A percentile compares a stretch with the other conserved stretches of the same genome.
Evolutionary conservation across 2,797 vertebrate genomes (phyloP).

Genomic region (Chromis chromis): DNA sequence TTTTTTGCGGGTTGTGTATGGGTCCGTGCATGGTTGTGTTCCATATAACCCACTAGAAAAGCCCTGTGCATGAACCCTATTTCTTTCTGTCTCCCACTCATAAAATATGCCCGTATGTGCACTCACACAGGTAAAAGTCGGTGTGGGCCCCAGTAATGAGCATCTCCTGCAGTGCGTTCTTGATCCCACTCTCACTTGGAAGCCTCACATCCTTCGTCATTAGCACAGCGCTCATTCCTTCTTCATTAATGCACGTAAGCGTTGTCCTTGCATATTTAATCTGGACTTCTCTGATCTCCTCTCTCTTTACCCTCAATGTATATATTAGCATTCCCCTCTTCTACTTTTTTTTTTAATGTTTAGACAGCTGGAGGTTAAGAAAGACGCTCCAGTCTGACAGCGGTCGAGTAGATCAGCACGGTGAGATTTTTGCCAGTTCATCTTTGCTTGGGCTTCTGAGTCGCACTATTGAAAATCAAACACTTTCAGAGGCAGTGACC

Average conservation of each 20-base stretch:
- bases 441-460: slow-evolving; percentile 25
- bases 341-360: slow-evolving; percentile 11
- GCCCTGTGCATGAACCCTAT: slow-evolving; percentile 8
- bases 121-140: slow-evolving; percentile 52
- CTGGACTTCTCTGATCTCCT: slow-evolving; percentile 64
- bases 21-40: neutral
- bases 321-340: slow-evolving; percentile 45
- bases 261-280: slow-evolving; percentile 74
- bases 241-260: slow-evolving; percentile 65
- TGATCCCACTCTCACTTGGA: slow-evolving; percentile 58
- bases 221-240: slow-evolving; percentile 52
- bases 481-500: slow-evolving; percentile 22
- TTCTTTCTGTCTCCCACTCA: slow-evolving; percentile 23
- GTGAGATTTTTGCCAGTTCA: slow-evolving; percentile 32
- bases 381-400: slow-evolving; percentile 27
- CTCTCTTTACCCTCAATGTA: slow-evolving; percentile 47
- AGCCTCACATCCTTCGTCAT: slow-evolving; percentile 67
- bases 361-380: slow-evolving; percentile 40
- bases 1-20: slow-evolving; percentile 1
- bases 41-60: slow-evolving; percentile 20
- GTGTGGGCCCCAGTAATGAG: slow-evolving; percentile 66
- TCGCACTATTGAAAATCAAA: slow-evolving; percentile 63
- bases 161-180: slow-evolving; percentile 54
- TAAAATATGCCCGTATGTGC: slow-evolving; percentile 27
- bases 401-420: slow-evolving; percentile 21